phyloP scores from a whole-genome alignment of 2,888 invertebrate species.

The Megastigmus dorsalis region DNA sequence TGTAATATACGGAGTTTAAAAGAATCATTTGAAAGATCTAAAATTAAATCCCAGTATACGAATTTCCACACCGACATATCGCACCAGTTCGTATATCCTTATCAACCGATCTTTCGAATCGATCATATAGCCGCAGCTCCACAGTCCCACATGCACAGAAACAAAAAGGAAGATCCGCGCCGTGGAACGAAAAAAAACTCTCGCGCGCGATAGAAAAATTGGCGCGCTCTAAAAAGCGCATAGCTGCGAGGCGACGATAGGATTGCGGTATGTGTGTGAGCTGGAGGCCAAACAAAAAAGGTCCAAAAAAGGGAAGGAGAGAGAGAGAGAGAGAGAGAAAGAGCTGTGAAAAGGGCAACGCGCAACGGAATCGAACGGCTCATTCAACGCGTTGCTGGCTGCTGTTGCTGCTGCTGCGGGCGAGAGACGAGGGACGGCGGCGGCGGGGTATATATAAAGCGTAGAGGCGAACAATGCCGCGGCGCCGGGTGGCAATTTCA shows the following conservation, averaged over 20 bases:
- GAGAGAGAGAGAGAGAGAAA: constrained; percentile 12
- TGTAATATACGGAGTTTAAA: no score
- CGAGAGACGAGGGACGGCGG: neutral
- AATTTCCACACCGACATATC: neutral
- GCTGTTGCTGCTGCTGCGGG: no score
- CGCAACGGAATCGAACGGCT: no score
- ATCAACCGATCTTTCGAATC: no score
- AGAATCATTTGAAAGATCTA: no score
- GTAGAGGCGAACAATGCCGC: constrained; percentile 60
- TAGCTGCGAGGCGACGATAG: constrained; percentile 64
- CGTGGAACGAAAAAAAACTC: no score
- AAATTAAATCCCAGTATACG: neutral
- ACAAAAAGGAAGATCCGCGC: neutral
- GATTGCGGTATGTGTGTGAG: constrained; percentile 64
- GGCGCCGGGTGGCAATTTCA: constrained; percentile 74
- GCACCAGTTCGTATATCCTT: no score
- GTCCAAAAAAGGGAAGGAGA: constrained; percentile 42
- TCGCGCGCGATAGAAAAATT: neutral
- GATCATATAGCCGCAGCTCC: no score
- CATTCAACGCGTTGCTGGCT: no score
- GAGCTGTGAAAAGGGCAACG: no score
- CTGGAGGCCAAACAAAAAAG: constrained; percentile 58
- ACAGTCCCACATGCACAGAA: no score
- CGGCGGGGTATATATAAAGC: no score
- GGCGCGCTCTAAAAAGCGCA: neutral